These are phyloP conservation scores for Mus caroli DNA, from an alignment of 2,797 vertebrate species.

Conservation along the genomic window DNA sequence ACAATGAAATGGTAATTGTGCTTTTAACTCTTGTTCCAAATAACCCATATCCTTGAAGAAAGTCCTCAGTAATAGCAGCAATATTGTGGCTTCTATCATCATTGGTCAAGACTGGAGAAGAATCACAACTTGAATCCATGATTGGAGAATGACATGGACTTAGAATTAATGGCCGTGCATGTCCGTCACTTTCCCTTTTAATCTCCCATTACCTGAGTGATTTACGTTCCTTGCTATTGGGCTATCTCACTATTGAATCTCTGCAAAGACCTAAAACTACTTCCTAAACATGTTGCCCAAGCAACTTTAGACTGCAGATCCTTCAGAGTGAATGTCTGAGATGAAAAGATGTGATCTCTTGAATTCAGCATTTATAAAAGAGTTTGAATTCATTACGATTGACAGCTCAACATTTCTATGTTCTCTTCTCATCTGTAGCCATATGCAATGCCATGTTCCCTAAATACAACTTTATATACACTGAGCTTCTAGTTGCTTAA, in stretches of 20 bases:
- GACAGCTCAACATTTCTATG: constrained; percentile 9
- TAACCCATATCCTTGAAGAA: neutral
- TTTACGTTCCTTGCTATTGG: neutral
- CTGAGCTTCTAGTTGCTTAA: neutral
- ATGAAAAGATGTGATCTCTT: neutral
- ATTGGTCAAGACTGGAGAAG: neutral
- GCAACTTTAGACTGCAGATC: neutral
- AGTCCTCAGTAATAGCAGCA: neutral
- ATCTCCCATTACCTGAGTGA: neutral
- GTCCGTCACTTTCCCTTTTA: neutral
- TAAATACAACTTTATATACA: neutral
- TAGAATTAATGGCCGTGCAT: neutral
- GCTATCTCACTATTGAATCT: neutral
- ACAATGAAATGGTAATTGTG: neutral
- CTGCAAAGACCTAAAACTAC: neutral
- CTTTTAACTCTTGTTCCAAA: neutral
- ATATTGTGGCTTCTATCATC: neutral
- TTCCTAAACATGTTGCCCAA: neutral
- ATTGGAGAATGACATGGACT: neutral
- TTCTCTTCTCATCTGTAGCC: neutral
- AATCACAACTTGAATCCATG: neutral
- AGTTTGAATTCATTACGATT: neutral
- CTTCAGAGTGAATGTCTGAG: neutral
- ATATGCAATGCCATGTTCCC: neutral
- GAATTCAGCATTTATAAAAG: neutral